A percentile compares a stretch with the other conserved stretches of the same genome.
Conservation (phyloP, 2,888 invertebrate genomes). For the Acanthacorydalis orientalis region DNA sequence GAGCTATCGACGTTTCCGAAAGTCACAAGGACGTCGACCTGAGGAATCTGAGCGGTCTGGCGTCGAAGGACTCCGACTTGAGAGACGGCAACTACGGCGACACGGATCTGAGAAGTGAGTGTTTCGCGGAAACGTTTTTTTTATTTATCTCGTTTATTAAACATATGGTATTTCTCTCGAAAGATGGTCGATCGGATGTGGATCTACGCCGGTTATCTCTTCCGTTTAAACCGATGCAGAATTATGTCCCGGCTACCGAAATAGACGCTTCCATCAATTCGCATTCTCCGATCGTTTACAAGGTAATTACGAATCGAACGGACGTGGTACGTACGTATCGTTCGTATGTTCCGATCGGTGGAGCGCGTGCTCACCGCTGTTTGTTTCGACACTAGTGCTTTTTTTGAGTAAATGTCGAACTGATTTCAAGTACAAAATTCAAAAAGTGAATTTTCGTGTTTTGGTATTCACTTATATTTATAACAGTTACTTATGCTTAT, state of each 20-base stretch:
- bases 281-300: slow-evolving; percentile 58
- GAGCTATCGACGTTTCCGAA: slow-evolving; percentile 34
- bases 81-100: slow-evolving; percentile 40
- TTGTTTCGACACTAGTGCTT: too few species aligned
- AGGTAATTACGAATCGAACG: slow-evolving; percentile 20
- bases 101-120: slow-evolving; percentile 41
- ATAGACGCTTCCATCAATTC: slow-evolving; percentile 69
- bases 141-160: neutral
- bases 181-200: slow-evolving; percentile 40
- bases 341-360: too few species aligned
- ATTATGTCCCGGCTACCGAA: slow-evolving; percentile 71
- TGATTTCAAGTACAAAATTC: too few species aligned
- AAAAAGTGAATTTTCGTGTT: too few species aligned
- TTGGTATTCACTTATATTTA: too few species aligned
- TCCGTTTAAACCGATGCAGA: slow-evolving; percentile 62
- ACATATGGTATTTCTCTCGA: neutral
- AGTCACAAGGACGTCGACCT: slow-evolving; percentile 34
- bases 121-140: slow-evolving; percentile 2
- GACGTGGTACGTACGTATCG: slow-evolving; percentile 9
- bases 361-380: too few species aligned
- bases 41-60: slow-evolving; percentile 19
- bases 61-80: slow-evolving; percentile 31
- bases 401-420: too few species aligned
- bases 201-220: slow-evolving; percentile 54
- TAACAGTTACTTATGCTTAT: too few species aligned